These are phyloP conservation scores for Rhopalosiphum padi DNA, from an alignment of 1,140 invertebrate species.

Conservation along the genomic window DNA sequence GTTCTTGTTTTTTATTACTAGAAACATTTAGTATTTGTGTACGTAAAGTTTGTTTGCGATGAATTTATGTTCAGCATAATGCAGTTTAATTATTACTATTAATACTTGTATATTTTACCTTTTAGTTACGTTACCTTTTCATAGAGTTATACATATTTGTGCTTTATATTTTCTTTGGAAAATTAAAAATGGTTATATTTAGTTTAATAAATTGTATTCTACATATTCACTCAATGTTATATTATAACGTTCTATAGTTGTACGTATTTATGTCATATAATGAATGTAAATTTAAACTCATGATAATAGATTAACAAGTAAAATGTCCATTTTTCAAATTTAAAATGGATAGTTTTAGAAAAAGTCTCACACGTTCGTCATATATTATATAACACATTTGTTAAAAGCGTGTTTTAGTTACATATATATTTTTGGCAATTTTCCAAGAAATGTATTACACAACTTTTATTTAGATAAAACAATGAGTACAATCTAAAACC, in stretches of 20 bases:
- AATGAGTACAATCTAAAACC: not conserved
- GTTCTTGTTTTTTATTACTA: not conserved
- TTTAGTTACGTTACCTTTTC: not conserved
- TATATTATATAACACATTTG: not conserved
- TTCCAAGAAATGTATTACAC: not conserved
- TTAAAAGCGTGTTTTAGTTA: not conserved
- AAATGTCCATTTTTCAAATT: not conserved
- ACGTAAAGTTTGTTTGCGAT: not conserved
- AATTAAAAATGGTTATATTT: not conserved
- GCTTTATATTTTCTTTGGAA: not conserved
- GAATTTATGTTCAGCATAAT: conserved; percentile 7
- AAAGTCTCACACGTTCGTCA: not conserved
- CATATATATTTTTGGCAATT: not conserved
- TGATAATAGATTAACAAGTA: not conserved
- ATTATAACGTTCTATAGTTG: not conserved
- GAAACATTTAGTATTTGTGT: not conserved
- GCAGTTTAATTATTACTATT: not conserved
- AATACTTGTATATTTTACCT: not conserved
- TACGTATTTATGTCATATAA: not conserved
- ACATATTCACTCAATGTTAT: not conserved
- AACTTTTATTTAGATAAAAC: not conserved
- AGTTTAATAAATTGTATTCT: not conserved
- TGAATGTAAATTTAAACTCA: not conserved
- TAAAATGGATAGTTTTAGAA: not conserved
- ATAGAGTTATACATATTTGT: not conserved